Evolutionary conservation across 1,140 invertebrate genomes (phyloP).

Genomic region (Trichoplusia ni): DNA sequence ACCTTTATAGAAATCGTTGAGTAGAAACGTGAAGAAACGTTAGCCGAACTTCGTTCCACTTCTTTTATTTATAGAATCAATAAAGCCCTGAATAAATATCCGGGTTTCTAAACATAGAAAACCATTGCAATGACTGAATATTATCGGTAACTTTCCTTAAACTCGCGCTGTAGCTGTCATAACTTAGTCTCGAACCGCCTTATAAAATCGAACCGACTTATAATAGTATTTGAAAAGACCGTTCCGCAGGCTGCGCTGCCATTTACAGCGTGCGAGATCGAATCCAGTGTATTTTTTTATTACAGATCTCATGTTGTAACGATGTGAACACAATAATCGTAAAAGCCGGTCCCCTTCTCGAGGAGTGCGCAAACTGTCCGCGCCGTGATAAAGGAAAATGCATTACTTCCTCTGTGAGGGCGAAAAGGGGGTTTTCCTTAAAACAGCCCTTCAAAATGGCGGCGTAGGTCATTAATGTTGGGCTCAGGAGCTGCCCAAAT

Average conservation of each 20-base stretch:
- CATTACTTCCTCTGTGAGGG: conserved; percentile 73
- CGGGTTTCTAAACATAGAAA: too few species aligned
- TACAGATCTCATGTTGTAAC: conserved; percentile 59
- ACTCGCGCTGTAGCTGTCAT: background rate
- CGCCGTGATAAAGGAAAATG: conserved; percentile 77
- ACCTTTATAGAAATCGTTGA: conserved; percentile 44
- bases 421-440: conserved; percentile 64
- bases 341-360: conserved; percentile 69
- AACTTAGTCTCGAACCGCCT: background rate
- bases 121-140: too few species aligned
- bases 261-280: conserved; percentile 43
- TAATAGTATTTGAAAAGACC: conserved; percentile 6
- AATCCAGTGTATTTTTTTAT: conserved; percentile 57
- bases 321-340: conserved; percentile 73
- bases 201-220: conserved; percentile 2
- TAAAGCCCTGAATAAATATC: too few species aligned
- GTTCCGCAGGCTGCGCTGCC: conserved; percentile 4
- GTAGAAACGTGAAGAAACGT: conserved; percentile 29
- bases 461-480: conserved; percentile 68
- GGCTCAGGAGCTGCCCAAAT: conserved; percentile 62
- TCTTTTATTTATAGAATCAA: background rate
- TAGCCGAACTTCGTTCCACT: conserved; percentile 8
- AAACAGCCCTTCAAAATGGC: conserved; percentile 71
- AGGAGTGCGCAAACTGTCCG: conserved; percentile 73
- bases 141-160: background rate